Evolutionary conservation across 2,888 invertebrate species (phyloP).

Genomic region (Stenodera caucasica): DNA sequence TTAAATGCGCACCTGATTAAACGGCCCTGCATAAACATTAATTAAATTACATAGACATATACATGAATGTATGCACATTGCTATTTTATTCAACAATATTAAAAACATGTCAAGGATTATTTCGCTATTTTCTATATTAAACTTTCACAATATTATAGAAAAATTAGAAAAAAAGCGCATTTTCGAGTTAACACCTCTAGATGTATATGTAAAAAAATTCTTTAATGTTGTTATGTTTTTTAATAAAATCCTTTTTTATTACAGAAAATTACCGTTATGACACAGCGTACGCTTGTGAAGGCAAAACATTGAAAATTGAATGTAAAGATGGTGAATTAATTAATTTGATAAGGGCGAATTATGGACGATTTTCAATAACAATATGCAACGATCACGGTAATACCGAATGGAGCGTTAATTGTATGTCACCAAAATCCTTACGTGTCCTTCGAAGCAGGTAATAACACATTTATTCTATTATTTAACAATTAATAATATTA

Average conservation of each 20-base stretch:
- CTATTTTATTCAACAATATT: slow-evolving; percentile 14
- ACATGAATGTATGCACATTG: slow-evolving; percentile 14
- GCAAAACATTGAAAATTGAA: slow-evolving; percentile 84
- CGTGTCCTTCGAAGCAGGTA: slow-evolving; percentile 88
- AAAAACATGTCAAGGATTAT: slow-evolving; percentile 24
- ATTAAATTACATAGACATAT: slow-evolving; percentile 8
- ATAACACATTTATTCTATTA: slow-evolving; percentile 23
- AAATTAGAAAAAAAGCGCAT: not conserved
- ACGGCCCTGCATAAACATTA: slow-evolving; percentile 12
- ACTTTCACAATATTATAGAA: slow-evolving; percentile 11
- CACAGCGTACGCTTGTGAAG: slow-evolving; percentile 93
- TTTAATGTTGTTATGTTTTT: not conserved
- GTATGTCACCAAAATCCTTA: slow-evolving; percentile 88
- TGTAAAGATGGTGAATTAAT: slow-evolving; percentile 89
- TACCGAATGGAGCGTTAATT: slow-evolving; percentile 96
- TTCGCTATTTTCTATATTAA: slow-evolving; percentile 10
- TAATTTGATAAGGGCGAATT: slow-evolving; percentile 90
- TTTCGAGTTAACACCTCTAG: not conserved
- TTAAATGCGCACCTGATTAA: slow-evolving; percentile 16
- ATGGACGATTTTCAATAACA: slow-evolving; percentile 91
- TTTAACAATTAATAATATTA: slow-evolving; percentile 31
- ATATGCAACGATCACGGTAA: slow-evolving; percentile 96
- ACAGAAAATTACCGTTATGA: slow-evolving; percentile 80
- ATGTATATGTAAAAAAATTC: not conserved
- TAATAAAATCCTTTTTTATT: not conserved